Evolutionary conservation across 2,113 vertebrate species (phyloP).

Genomic region (Lutjanus erythropterus): DNA sequence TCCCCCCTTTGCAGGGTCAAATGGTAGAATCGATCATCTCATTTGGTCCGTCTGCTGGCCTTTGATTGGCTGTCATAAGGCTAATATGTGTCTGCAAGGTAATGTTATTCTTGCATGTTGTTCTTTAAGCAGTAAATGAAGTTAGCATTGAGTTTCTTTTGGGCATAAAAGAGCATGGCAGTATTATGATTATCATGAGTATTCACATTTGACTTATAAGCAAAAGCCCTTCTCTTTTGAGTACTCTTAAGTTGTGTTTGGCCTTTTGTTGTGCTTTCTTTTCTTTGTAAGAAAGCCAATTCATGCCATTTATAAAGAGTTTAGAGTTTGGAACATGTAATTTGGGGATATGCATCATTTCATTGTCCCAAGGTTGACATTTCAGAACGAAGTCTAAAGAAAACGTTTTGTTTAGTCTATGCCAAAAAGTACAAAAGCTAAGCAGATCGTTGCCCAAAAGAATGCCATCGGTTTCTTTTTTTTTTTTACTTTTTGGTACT

Average conservation of each 20-base stretch:
- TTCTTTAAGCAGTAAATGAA: constrained; percentile 73
- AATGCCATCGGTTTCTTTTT: not conserved
- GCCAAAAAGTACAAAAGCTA: constrained; percentile 21
- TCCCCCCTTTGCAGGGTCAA: constrained; percentile 76
- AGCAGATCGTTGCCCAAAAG: not conserved
- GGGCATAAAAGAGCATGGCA: constrained; percentile 47
- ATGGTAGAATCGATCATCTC: constrained; percentile 86
- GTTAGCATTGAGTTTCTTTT: constrained; percentile 75
- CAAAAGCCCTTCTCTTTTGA: not conserved
- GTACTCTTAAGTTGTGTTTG: constrained; percentile 23
- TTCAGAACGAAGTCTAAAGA: constrained; percentile 7
- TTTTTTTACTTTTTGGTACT: not conserved
- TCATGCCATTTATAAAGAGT: constrained; percentile 24
- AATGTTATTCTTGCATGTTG: constrained; percentile 56
- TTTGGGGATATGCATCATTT: constrained; percentile 35
- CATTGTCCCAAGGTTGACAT: constrained; percentile 36
- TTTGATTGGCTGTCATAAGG: constrained; percentile 82
- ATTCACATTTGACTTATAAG: constrained; percentile 41
- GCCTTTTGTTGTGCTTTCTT: constrained; percentile 34
- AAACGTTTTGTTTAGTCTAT: constrained; percentile 10
- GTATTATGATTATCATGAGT: constrained; percentile 56
- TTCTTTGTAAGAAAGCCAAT: constrained; percentile 15
- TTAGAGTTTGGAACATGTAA: constrained; percentile 26
- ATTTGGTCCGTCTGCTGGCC: constrained; percentile 82
- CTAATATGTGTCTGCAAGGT: constrained; percentile 76